These are phyloP conservation scores for Himalopsyche tibetana DNA, from an alignment of 2,888 invertebrate genomes.

Conservation along the genomic window DNA sequence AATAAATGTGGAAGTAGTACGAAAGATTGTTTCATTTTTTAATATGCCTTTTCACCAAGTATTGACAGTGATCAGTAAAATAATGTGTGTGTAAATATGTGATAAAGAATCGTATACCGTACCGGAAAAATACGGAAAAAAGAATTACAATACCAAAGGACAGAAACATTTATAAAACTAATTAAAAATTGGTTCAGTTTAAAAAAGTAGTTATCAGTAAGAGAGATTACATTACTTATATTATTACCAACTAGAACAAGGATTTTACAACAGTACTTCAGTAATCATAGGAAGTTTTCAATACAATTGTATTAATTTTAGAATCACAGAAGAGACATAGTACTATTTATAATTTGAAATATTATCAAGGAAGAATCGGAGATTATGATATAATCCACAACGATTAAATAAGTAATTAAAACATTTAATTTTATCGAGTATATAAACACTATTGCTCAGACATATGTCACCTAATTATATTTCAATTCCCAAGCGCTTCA, in stretches of 20 bases:
- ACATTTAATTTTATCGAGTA: background rate
- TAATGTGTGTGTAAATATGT: too few species aligned
- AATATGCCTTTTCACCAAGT: too few species aligned
- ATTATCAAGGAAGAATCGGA: background rate
- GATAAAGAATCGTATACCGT: background rate
- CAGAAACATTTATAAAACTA: conserved; percentile 28
- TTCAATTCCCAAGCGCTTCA: conserved; percentile 2
- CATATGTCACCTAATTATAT: background rate
- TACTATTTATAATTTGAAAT: conserved; percentile 7
- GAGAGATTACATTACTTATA: conserved; percentile 28
- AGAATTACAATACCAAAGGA: conserved; percentile 2
- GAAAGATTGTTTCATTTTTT: too few species aligned
- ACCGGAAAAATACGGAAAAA: background rate
- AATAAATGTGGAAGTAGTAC: too few species aligned
- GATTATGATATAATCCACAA: background rate
- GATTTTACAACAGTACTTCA: background rate
- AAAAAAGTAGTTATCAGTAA: conserved; percentile 18
- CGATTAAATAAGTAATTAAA: background rate
- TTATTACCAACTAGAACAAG: background rate
- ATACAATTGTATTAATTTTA: conserved; percentile 22
- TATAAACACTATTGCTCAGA: background rate
- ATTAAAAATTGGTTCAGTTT: conserved; percentile 41
- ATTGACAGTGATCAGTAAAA: too few species aligned
- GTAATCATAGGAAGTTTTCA: conserved; percentile 17
- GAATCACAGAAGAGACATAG: conserved; percentile 19